phyloP scores from a whole-genome alignment of 2,113 vertebrate species.

The Copsychus sechellarum region DNA sequence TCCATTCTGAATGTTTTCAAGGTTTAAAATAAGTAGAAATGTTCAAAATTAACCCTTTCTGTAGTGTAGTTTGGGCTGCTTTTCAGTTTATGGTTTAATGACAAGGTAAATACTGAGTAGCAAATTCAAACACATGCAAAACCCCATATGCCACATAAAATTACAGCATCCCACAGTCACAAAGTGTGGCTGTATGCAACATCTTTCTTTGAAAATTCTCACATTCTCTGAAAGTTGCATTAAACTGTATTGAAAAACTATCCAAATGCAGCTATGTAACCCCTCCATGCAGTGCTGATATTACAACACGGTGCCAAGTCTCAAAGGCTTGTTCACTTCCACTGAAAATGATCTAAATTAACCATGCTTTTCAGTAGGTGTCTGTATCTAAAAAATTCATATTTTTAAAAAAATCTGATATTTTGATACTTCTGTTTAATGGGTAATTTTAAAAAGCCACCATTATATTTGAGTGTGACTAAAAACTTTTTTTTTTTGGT shows the following conservation, averaged over 20 bases:
- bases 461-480: background rate
- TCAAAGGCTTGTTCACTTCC: background rate
- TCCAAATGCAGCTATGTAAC: background rate
- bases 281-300: background rate
- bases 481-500: background rate
- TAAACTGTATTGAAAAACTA: background rate
- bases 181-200: background rate
- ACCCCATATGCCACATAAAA: background rate
- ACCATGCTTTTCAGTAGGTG: background rate
- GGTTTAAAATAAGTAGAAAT: background rate
- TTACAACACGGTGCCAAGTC: rapidly evolving
- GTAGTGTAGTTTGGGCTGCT: background rate
- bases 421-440: background rate
- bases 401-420: background rate
- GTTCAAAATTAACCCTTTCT: background rate
- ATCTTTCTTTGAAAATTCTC: background rate
- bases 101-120: background rate
- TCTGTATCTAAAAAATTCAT: background rate
- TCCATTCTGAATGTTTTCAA: background rate
- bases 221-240: background rate
- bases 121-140: background rate
- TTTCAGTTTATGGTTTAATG: background rate
- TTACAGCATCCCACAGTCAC: background rate
- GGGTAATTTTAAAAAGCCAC: background rate
- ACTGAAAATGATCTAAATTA: background rate